Conservation (phyloP, 2,888 invertebrate genomes). For the Eurois occulta region DNA sequence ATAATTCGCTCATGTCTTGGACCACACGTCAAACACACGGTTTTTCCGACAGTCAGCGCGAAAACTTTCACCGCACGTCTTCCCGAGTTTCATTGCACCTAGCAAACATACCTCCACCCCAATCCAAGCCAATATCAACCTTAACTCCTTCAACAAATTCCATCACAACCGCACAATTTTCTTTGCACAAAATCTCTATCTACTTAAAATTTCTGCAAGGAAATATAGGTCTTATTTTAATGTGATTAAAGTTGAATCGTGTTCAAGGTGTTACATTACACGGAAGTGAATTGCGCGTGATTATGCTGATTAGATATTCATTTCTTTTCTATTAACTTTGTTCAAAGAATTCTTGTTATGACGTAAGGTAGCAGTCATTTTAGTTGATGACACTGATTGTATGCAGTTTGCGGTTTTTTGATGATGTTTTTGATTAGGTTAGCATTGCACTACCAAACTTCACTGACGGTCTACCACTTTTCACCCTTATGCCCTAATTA, state of each 20-base stretch:
- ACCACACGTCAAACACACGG: slow-evolving; percentile 66
- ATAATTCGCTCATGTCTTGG: slow-evolving; percentile 50
- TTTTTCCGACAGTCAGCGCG: slow-evolving; percentile 73
- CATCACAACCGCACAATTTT: slow-evolving; percentile 6
- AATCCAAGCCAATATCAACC: slow-evolving; percentile 46
- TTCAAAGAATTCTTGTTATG: slow-evolving; percentile 32
- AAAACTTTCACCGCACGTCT: slow-evolving; percentile 76
- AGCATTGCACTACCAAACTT: no score
- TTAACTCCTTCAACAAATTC: slow-evolving; percentile 26
- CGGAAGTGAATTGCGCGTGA: slow-evolving; percentile 52
- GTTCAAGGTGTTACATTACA: slow-evolving; percentile 37
- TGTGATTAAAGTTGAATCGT: slow-evolving; percentile 3
- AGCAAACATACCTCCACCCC: slow-evolving; percentile 22
- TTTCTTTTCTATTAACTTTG: slow-evolving; percentile 55
- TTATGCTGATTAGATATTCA: slow-evolving; percentile 58
- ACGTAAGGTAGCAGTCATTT: slow-evolving; percentile 32
- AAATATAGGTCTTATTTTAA: slow-evolving; percentile 47
- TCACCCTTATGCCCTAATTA: no score
- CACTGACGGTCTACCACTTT: no score
- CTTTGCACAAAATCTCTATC: slow-evolving; percentile 38
- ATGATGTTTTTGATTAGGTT: slow-evolving; percentile 1
- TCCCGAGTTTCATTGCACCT: slow-evolving; percentile 70
- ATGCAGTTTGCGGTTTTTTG: slow-evolving; percentile 29
- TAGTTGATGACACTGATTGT: slow-evolving; percentile 14
- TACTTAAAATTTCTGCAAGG: slow-evolving; percentile 33